Percentiles rank a stretch among this genome's conserved stretches.
These are phyloP conservation scores for Dromococcyx pavoninus DNA, from an alignment of 2,797 vertebrate genomes.

Conservation along the genomic window DNA sequence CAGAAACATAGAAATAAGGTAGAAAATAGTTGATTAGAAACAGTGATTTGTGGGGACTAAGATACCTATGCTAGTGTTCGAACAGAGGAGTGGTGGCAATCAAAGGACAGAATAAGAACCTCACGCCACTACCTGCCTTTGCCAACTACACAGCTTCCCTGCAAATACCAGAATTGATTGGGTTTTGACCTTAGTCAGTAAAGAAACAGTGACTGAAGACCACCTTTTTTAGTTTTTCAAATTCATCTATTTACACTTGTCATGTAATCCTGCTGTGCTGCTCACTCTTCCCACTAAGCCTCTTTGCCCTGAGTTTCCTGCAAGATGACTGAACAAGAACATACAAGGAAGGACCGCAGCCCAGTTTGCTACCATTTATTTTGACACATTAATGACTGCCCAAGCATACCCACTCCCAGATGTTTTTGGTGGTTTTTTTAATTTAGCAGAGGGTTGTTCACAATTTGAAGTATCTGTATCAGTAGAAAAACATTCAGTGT, in stretches of 20 bases:
- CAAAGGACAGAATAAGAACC: neutral
- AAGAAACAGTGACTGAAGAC: neutral
- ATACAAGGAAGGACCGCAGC: neutral
- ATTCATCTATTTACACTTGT: neutral
- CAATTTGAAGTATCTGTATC: neutral
- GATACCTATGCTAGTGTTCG: neutral
- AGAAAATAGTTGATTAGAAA: neutral
- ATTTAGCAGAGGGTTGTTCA: neutral
- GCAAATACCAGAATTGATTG: neutral
- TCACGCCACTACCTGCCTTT: neutral
- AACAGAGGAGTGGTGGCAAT: neutral
- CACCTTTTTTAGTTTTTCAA: neutral
- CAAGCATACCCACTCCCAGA: neutral
- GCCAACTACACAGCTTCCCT: neutral
- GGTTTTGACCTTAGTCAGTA: neutral
- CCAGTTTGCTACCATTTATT: neutral
- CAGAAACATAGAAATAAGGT: neutral
- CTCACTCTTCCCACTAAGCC: neutral
- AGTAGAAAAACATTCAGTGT: neutral
- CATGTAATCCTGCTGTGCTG: neutral
- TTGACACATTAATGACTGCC: neutral
- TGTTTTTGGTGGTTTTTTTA: neutral
- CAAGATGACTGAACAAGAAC: neutral
- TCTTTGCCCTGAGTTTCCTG: neutral
- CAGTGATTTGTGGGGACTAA: neutral